These are phyloP conservation scores for Austrofundulus limnaeus DNA, from an alignment of 2,113 vertebrate genomes.

Conservation along the genomic window DNA sequence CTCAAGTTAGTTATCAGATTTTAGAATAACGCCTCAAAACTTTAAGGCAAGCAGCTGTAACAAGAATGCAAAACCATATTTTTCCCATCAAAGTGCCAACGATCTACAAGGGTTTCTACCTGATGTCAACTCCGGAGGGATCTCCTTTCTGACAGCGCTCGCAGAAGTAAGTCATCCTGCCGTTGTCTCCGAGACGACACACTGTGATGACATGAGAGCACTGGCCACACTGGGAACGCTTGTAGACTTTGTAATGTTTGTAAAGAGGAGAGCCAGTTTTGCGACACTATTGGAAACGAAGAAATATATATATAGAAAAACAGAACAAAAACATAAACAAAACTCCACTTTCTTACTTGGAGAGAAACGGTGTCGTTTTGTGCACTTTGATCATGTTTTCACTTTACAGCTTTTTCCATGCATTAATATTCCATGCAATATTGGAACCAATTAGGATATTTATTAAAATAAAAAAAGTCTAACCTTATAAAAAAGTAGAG, in stretches of 20 bases:
- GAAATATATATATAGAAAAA: no score
- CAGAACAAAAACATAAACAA: no score
- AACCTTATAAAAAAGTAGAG: constrained; percentile 94
- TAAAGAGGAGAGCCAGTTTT: constrained; percentile 82
- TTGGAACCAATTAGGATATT: no score
- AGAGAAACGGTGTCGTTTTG: constrained; percentile 17
- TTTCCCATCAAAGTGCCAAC: constrained; percentile 18
- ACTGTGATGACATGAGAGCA: constrained; percentile 82
- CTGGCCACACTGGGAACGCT: constrained; percentile 80
- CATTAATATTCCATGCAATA: no score
- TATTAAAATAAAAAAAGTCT: constrained; percentile 9
- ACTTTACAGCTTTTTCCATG: background rate
- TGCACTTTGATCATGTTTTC: constrained; percentile 1
- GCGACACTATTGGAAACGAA: constrained; percentile 79
- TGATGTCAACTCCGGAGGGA: constrained; percentile 73
- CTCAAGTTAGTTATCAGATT: no score
- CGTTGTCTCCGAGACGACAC: constrained; percentile 88
- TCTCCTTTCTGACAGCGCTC: constrained; percentile 83
- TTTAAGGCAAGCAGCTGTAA: background rate
- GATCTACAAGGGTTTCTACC: constrained; percentile 73
- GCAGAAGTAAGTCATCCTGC: constrained; percentile 95
- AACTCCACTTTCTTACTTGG: constrained; percentile 10
- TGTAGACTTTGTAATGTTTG: constrained; percentile 90
- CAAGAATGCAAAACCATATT: constrained; percentile 6
- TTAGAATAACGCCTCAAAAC: background rate